A percentile compares a stretch with the other conserved stretches of the same genome.
Conservation (phyloP, 2,797 vertebrate genomes). For the Sebastes flavidus region DNA sequence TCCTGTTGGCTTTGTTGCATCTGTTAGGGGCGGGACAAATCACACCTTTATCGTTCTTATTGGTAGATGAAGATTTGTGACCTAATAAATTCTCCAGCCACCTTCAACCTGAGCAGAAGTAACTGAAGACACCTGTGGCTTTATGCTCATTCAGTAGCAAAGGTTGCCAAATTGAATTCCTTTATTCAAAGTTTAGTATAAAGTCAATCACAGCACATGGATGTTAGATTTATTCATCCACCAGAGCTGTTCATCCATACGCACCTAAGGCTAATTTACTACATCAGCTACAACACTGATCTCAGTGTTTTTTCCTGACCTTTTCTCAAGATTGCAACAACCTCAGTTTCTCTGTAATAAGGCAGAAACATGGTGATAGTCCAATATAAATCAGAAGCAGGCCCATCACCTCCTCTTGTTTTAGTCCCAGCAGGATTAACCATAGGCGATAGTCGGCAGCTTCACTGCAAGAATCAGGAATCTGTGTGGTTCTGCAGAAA, state of each 20-base stretch:
- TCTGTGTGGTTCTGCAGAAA: slow-evolving; percentile 43
- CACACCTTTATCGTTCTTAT: not conserved
- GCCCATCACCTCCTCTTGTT: not conserved
- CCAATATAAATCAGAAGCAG: not conserved
- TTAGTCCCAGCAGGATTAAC: slow-evolving; percentile 1
- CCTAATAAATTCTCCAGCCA: not conserved
- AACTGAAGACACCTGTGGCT: not conserved
- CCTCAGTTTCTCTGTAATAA: not conserved
- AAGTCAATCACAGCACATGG: not conserved
- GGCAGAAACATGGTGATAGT: not conserved
- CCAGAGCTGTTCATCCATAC: not conserved
- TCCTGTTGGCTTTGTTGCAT: not conserved
- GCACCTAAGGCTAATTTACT: not conserved
- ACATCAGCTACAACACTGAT: not conserved
- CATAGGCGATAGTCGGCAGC: not conserved
- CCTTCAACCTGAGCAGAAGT: not conserved
- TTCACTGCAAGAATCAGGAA: slow-evolving; percentile 41
- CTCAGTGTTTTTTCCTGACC: not conserved
- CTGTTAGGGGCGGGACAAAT: not conserved
- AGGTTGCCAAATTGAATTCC: not conserved
- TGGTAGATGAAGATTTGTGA: not conserved
- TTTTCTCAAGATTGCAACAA: not conserved
- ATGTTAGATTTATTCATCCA: not conserved
- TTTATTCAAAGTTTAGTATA: not conserved
- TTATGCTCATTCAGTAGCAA: not conserved